These are phyloP conservation scores for Phylloscopus whistleri DNA, from an alignment of 2,113 vertebrate species.

Conservation along the genomic window DNA sequence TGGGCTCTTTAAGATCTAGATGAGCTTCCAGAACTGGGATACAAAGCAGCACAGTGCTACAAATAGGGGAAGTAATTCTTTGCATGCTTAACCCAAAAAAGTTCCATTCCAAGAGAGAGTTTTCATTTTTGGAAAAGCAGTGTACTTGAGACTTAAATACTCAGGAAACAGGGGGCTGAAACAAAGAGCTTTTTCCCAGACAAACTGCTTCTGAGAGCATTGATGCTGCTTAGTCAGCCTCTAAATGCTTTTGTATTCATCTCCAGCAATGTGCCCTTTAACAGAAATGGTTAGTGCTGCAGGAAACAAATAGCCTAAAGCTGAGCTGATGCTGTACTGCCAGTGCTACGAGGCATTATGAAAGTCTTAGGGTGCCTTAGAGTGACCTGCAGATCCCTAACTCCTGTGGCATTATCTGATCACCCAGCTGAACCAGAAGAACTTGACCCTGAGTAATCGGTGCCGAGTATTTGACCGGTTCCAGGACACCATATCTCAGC, in stretches of 20 bases:
- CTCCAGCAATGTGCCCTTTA: constrained; percentile 49
- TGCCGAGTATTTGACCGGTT: constrained; percentile 98
- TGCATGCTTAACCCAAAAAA: constrained; percentile 45
- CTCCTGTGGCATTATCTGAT: constrained; percentile 42
- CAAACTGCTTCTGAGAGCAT: constrained; percentile 23
- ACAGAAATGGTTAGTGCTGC: constrained; percentile 30
- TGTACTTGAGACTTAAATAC: constrained; percentile 30
- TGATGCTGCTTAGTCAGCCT: neutral
- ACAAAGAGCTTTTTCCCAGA: constrained; percentile 25
- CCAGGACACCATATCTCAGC: constrained; percentile 96
- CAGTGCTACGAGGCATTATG: neutral
- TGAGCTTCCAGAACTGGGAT: constrained; percentile 34
- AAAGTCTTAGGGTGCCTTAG: constrained; percentile 35
- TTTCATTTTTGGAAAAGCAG: constrained; percentile 29
- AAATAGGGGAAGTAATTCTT: constrained; percentile 43
- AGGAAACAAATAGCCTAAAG: constrained; percentile 35
- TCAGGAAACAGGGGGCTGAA: constrained; percentile 39
- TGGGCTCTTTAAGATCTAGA: constrained; percentile 37
- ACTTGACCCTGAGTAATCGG: constrained; percentile 91
- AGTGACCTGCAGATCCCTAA: constrained; percentile 40
- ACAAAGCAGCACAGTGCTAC: constrained; percentile 43
- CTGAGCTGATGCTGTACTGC: constrained; percentile 46
- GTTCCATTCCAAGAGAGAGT: constrained; percentile 32
- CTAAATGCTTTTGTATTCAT: constrained; percentile 42
- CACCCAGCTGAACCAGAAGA: constrained; percentile 93